phyloP scores from a whole-genome alignment of 2,888 invertebrate species.

The Hirtodrosophila histrioides region DNA sequence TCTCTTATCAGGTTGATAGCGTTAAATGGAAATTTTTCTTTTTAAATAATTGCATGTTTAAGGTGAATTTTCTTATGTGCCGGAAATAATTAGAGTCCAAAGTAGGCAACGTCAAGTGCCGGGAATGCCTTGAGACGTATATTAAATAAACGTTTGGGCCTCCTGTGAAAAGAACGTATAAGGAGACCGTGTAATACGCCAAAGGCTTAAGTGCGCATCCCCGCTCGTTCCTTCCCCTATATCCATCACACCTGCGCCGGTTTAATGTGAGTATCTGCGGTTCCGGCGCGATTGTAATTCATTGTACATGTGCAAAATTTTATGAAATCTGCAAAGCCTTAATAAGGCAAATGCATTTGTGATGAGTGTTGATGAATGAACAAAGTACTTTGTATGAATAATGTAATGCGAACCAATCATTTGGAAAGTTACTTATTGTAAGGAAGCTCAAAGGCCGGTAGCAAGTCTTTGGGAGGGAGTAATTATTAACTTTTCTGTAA shows the following conservation, averaged over 20 bases:
- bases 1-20: constrained; percentile 67
- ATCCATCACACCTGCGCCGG: constrained; percentile 6
- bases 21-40: constrained; percentile 66
- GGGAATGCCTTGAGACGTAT: constrained; percentile 12
- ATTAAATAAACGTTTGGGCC: constrained; percentile 32
- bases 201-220: constrained; percentile 56
- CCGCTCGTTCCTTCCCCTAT: not conserved
- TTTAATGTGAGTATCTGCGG: constrained; percentile 34
- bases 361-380: constrained; percentile 10
- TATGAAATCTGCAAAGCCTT: constrained; percentile 31
- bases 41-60: constrained; percentile 71
- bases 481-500: too few species aligned
- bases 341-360: constrained; percentile 28
- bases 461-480: too few species aligned
- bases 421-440: not conserved
- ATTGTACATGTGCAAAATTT: constrained; percentile 41
- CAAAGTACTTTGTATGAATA: constrained; percentile 23
- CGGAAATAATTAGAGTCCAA: constrained; percentile 57
- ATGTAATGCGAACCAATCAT: not conserved
- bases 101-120: constrained; percentile 21
- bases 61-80: constrained; percentile 50
- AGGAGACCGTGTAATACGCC: too few species aligned
- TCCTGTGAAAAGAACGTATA: constrained; percentile 9
- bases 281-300: constrained; percentile 38
- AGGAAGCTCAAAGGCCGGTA: too few species aligned